phyloP scores from a whole-genome alignment of 2,113 vertebrate genomes.

The Empidonax alnorum region DNA sequence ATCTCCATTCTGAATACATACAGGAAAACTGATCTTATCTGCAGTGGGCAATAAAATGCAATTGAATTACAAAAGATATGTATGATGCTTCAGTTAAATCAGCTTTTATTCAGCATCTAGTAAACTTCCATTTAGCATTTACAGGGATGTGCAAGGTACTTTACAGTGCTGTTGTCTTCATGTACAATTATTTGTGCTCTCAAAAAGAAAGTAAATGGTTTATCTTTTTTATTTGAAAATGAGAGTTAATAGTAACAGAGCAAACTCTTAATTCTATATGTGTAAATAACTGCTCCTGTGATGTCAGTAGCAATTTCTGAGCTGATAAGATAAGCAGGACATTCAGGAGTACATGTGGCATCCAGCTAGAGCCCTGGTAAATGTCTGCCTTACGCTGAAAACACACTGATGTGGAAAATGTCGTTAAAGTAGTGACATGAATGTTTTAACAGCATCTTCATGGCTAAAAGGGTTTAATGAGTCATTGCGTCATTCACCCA shows the following conservation, averaged over 20 bases:
- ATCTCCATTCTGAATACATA: not conserved
- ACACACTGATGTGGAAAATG: conserved; percentile 70
- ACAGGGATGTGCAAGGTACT: not conserved
- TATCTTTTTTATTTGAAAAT: not conserved
- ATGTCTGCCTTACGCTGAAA: conserved; percentile 55
- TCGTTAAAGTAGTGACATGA: conserved; percentile 66
- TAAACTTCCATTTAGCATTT: conserved; percentile 34
- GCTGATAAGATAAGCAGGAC: conserved; percentile 54
- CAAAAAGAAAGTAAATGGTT: not conserved
- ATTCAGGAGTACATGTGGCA: conserved; percentile 36
- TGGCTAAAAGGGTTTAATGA: conserved; percentile 65
- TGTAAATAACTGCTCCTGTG: conserved; percentile 5
- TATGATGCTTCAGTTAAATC: conserved; percentile 55
- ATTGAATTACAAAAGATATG: conserved; percentile 27
- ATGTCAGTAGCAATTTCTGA: conserved; percentile 56
- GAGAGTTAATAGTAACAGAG: not conserved
- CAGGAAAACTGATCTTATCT: not conserved
- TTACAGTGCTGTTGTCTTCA: not conserved
- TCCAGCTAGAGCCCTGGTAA: conserved; percentile 43
- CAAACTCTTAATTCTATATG: not conserved
- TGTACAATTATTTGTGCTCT: not conserved
- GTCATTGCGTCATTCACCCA: conserved; percentile 51
- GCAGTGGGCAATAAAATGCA: not conserved
- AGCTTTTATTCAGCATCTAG: conserved; percentile 44
- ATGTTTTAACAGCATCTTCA: conserved; percentile 29